phyloP scores from a whole-genome alignment of 2,888 invertebrate genomes.

The Steinernema carpocapsae region DNA sequence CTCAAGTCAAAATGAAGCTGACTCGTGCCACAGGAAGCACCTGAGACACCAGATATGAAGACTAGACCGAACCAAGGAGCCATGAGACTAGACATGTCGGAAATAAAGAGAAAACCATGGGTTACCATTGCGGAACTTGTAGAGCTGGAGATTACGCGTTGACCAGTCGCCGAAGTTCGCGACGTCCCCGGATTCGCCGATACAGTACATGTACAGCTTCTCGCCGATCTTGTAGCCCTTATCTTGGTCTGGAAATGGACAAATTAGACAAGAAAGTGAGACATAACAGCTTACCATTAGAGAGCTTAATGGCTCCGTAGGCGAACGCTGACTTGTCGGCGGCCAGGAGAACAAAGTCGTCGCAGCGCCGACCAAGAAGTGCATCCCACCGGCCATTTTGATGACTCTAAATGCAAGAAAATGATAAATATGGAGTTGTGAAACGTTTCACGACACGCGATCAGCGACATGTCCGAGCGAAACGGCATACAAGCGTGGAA shows the following conservation, averaged over 20 bases:
- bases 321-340: slow-evolving; percentile 65
- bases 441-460: no score
- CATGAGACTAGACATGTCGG: no score
- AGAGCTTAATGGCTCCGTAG: slow-evolving; percentile 63
- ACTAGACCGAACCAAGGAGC: no score
- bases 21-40: no score
- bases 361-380: slow-evolving; percentile 67
- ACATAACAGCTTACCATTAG: slow-evolving; percentile 51
- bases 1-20: no score
- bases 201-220: slow-evolving; percentile 86
- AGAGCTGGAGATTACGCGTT: slow-evolving; percentile 93
- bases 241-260: slow-evolving; percentile 80
- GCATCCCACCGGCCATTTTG: slow-evolving; percentile 46
- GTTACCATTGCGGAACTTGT: slow-evolving; percentile 87
- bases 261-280: background rate
- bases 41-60: no score
- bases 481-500: no score
- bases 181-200: slow-evolving; percentile 95
- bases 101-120: slow-evolving; percentile 34
- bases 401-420: no score
- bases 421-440: no score
- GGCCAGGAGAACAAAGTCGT: slow-evolving; percentile 67
- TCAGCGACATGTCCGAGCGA: no score
- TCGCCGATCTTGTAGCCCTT: slow-evolving; percentile 90
- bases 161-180: slow-evolving; percentile 97